phyloP scores from a whole-genome alignment of 2,888 invertebrate species.

The Oscheius sp. region DNA sequence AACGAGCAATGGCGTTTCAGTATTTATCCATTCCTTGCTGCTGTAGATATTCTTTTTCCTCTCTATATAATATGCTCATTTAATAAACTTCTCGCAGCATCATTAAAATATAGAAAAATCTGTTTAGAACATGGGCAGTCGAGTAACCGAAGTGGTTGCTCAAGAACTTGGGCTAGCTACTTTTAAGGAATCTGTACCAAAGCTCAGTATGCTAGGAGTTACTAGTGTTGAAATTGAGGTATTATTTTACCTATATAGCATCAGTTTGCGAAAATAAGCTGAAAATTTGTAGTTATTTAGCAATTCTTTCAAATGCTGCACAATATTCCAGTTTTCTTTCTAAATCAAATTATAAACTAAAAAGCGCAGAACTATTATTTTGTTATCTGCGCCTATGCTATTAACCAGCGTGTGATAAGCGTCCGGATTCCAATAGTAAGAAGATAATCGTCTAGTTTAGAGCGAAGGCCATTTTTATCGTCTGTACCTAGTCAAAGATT shows the following conservation, averaged over 20 bases:
- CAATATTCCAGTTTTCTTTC: no score
- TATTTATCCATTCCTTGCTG: neutral
- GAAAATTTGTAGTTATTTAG: no score
- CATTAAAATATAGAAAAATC: neutral
- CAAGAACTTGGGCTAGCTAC: slow-evolving; percentile 39
- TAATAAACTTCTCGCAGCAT: neutral
- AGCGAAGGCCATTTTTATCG: slow-evolving; percentile 35
- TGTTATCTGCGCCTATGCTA: neutral
- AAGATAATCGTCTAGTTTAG: slow-evolving; percentile 23
- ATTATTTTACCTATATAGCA: neutral
- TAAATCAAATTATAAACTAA: neutral
- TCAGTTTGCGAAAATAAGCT: no score
- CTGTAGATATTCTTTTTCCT: neutral
- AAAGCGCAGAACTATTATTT: neutral
- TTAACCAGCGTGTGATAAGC: slow-evolving; percentile 1
- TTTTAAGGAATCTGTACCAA: slow-evolving; percentile 33
- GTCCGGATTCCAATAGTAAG: slow-evolving; percentile 10
- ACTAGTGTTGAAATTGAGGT: slow-evolving; percentile 49
- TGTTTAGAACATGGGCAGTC: slow-evolving; percentile 12
- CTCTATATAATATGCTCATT: neutral
- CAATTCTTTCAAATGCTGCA: no score
- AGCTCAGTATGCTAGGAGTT: slow-evolving; percentile 44
- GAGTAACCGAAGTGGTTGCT: slow-evolving; percentile 39
- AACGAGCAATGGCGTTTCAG: slow-evolving; percentile 26
- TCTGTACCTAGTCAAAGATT: slow-evolving; percentile 49